Evolutionary conservation across 2,113 vertebrate species (phyloP), one percentile per base, ranked within the genome.

Genomic region (Sphyrna mokarran): DNA sequence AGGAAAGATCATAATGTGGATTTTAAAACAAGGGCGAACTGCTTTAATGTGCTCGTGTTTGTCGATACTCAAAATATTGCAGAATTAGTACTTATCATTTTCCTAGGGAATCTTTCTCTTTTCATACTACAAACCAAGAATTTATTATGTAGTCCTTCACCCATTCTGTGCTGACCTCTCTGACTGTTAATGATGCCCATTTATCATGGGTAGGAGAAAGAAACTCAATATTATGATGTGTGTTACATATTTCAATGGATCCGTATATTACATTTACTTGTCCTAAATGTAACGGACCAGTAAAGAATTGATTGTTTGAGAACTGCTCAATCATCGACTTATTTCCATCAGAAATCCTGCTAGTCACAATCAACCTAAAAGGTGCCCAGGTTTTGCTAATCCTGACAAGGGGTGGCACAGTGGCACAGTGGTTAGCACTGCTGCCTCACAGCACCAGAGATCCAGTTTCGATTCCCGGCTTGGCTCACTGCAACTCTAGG

Each of bases 211-310:
- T 61, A 93, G 33, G 14, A 37, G 89, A 93, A 68, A 66, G 89
- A 93, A 68, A 18, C 63, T 93, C 89, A 93, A 93, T 93, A 93
- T 93, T 93, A 68, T 93, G 37, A 66, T 93, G 89, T 61, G 23
- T 93, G n/a, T 63, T 91, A 63, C 58, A 91, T 40, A 93, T 66
- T 93, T 18, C 87, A 93, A 93, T 93, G 89, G 9, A 66, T 93
- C 61, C 22, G 89, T 63, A n/a, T 66, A 68, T 93, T 93, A 61
- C 61, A 93, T 93, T 93, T 16, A 18, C 61, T 66, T 33, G 69
- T 43, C 94, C 26, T 54, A 33, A 72, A 95, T 1, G 69, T 54
- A 95, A 54, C 43, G 23, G 18, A 72, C 94, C 48, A 33, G 70
- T 76, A 54, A 95, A 76, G 94, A 33, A 95, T 54, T 76, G 94